phyloP scores from a whole-genome alignment of 2,888 invertebrate genomes.

The Agriopis aurantiaria region DNA sequence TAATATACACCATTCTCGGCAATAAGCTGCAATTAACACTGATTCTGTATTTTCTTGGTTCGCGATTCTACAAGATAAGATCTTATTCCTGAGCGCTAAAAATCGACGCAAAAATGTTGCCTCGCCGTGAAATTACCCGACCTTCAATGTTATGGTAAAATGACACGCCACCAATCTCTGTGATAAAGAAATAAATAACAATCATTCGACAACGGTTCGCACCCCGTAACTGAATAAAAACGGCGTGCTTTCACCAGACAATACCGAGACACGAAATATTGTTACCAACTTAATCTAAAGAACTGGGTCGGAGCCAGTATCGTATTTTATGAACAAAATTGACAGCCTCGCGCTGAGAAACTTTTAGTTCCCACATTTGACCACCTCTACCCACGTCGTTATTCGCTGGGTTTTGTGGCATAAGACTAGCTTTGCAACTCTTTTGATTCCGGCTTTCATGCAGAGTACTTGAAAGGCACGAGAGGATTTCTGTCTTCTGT shows the following conservation, averaged over 20 bases:
- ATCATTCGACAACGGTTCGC: constrained; percentile 16
- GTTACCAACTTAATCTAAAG: neutral
- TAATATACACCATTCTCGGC: neutral
- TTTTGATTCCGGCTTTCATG: constrained; percentile 10
- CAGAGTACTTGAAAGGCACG: neutral
- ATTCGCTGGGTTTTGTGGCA: neutral
- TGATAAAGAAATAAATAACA: constrained; percentile 35
- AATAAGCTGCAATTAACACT: neutral
- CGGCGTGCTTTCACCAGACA: constrained; percentile 28
- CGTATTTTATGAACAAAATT: neutral
- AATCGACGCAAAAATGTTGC: constrained; percentile 5
- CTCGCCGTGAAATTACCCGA: constrained; percentile 15
- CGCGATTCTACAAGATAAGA: constrained; percentile 2
- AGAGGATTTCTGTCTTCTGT: constrained; percentile 1
- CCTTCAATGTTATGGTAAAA: constrained; percentile 24
- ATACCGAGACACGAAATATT: constrained; percentile 10
- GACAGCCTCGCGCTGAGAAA: neutral
- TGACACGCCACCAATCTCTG: constrained; percentile 28
- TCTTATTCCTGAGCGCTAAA: constrained; percentile 1
- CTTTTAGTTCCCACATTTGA: neutral
- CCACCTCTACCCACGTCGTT: neutral
- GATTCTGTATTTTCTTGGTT: neutral
- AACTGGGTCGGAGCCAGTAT: neutral
- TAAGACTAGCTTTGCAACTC: neutral
- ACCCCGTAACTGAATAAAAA: constrained; percentile 19